Conservation (phyloP, 2,797 vertebrate genomes). For the Alca torda region DNA sequence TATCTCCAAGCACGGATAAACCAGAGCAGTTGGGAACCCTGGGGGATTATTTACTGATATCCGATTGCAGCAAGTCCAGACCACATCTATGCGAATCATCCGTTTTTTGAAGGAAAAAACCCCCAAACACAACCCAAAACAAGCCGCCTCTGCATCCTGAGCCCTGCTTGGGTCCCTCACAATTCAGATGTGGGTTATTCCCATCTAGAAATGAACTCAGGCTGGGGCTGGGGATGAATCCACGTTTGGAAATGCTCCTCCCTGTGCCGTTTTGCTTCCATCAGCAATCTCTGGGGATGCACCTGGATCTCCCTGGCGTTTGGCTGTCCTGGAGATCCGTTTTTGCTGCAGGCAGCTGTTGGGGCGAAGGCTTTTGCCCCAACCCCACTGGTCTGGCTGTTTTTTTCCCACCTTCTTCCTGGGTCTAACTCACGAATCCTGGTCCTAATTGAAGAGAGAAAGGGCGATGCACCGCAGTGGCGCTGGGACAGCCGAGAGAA, state of each 20-base stretch:
- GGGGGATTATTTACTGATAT: not conserved
- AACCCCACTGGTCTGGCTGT: not conserved
- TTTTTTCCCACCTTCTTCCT: not conserved
- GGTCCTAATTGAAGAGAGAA: not conserved
- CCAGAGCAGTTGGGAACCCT: not conserved
- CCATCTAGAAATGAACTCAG: not conserved
- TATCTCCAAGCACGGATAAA: not conserved
- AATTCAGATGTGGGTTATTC: not conserved
- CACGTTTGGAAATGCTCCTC: not conserved
- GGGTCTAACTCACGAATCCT: not conserved
- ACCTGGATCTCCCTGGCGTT: not conserved
- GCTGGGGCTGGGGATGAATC: not conserved
- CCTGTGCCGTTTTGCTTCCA: accelerated
- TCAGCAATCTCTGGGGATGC: not conserved
- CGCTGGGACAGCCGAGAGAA: not conserved
- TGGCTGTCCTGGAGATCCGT: not conserved
- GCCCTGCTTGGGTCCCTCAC: not conserved
- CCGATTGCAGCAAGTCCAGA: not conserved
- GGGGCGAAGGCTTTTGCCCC: not conserved
- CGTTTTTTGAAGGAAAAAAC: not conserved
- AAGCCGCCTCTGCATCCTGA: not conserved
- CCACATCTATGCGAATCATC: not conserved
- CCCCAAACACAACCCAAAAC: not conserved
- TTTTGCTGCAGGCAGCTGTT: not conserved
- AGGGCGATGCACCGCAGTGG: accelerated